Evolutionary conservation across 2,888 invertebrate genomes (phyloP).

Genomic region (Aquatica leii): DNA sequence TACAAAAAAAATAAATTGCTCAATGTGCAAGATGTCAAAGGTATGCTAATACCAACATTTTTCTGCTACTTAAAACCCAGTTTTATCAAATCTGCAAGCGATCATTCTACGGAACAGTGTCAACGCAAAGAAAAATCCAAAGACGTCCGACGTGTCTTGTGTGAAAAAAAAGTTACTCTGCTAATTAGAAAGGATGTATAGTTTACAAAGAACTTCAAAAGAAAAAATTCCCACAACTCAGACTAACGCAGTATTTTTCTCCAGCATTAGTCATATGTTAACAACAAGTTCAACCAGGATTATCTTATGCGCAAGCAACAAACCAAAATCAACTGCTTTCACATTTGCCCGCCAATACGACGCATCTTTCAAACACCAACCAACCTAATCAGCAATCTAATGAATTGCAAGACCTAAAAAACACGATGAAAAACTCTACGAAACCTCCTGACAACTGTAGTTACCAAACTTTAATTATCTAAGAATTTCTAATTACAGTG

Average conservation of each 20-base stretch:
- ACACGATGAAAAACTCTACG: no score
- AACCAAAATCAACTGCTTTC: not conserved
- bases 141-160: constrained; percentile 5
- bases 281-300: no score
- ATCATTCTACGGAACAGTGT: not conserved
- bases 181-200: constrained; percentile 6
- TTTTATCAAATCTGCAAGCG: not conserved
- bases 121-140: constrained; percentile 9
- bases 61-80: no score
- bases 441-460: no score
- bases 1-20: not conserved
- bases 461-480: no score
- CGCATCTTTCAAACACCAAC: no score
- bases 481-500: no score
- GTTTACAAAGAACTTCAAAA: no score
- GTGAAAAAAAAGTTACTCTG: constrained; percentile 2
- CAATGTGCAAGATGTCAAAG: no score
- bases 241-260: constrained; percentile 5
- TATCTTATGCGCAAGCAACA: not conserved
- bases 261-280: constrained; percentile 1
- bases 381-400: not conserved
- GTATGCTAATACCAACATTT: no score
- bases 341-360: no score
- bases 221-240: constrained; percentile 2
- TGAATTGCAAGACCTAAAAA: no score